Base-by-base conservation (phyloP, 1,140 invertebrate species). In the Yoshiicerus persimilis region DNA sequence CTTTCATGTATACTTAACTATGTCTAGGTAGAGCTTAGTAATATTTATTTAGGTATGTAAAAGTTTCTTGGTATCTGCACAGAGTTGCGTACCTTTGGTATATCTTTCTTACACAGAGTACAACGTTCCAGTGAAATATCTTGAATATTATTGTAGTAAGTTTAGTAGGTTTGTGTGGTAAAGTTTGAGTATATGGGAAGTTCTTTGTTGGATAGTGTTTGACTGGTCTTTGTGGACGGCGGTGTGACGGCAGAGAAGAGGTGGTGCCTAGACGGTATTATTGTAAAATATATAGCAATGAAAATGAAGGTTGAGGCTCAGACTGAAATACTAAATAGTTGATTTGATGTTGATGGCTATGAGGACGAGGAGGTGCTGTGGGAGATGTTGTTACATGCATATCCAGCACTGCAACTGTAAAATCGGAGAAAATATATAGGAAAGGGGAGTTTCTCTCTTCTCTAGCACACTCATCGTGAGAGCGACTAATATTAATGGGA, bases 261-360 rank as follows among this genome's bases (percentile, higher is more conserved):
- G 47, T 56, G 47, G 47, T 56, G 20, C 47, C n/a, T n/a, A 56
- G 47, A 56, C 47, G 23, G 11, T n/a, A 80, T 30, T 32, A 80
- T 80, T 80, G 32, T 36, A 34, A 80, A 80, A 80, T 80, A 80
- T 80, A 34, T 80, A 80, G 75, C 75, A 80, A 80, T 80, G 75
- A 80, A 80, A 80, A 80, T 80, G 75, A 80, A 80, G 75, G 32
- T 80, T 80, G 75, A 80, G 32, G 75, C 32, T 32, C 36, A 80
- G 75, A 56, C 83, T 84, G 83, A 41, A 84, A 41, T 84, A 84
- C 83, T 84, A 84, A 84, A 84, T 84, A 84, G 83, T 84, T 84
- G 83, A 84, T 84, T 84, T 47, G 39, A 84, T 84, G 83, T 41
- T 84, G 83, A 84, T 84, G 83, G 47, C 41, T 41, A 84, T 84